phyloP scores from a whole-genome alignment of 2,797 vertebrate genomes.

The Schizothorax lantsangensis region DNA sequence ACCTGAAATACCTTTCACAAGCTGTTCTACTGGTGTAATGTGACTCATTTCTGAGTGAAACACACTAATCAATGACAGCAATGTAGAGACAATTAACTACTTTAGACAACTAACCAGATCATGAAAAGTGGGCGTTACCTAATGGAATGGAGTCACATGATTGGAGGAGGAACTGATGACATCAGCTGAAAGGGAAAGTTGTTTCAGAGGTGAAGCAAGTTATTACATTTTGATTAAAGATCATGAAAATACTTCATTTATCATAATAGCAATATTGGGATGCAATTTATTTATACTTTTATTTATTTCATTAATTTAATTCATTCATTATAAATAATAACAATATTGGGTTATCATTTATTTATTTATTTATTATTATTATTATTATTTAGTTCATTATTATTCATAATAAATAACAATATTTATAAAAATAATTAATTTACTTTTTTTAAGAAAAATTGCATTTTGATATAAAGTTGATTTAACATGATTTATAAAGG shows the following conservation, averaged over 20 bases:
- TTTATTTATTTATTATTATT: too few relatives aligned
- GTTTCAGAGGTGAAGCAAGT: neutral
- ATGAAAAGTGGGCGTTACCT: neutral
- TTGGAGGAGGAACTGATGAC: slow-evolving; percentile 2
- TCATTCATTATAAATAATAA: too few relatives aligned
- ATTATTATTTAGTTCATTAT: too few relatives aligned
- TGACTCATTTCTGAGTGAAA: neutral
- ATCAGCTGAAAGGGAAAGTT: neutral
- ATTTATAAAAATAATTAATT: too few relatives aligned
- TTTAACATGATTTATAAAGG: neutral
- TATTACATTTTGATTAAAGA: neutral
- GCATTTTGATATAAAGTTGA: neutral
- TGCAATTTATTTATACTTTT: too few relatives aligned
- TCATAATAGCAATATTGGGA: too few relatives aligned
- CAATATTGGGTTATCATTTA: too few relatives aligned
- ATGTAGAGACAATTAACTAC: neutral
- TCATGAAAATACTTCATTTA: neutral
- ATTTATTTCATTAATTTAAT: too few relatives aligned
- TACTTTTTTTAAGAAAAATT: neutral
- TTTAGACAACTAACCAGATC: neutral
- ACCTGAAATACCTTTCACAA: neutral
- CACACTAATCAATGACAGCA: neutral
- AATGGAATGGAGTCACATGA: neutral
- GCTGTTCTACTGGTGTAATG: neutral
- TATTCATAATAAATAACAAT: too few relatives aligned